Evolutionary conservation across 2,888 invertebrate genomes (phyloP).

Genomic region (Diploptera punctata): DNA sequence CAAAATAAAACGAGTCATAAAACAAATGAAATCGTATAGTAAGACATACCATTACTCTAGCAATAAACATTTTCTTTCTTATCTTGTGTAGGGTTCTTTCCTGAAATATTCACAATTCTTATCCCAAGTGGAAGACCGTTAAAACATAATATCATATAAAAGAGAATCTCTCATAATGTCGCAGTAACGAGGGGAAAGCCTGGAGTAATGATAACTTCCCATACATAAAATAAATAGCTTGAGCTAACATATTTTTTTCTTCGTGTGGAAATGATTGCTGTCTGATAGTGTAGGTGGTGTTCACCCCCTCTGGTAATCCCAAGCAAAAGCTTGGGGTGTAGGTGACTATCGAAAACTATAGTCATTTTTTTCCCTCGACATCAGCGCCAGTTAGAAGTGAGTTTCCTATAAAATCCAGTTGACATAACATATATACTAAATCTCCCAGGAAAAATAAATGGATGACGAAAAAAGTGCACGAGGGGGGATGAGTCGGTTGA

Average conservation of each 20-base stretch:
- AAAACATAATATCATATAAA: constrained; percentile 33
- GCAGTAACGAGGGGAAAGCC: constrained; percentile 8
- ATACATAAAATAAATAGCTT: constrained; percentile 44
- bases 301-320: constrained; percentile 24
- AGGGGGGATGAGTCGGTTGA: neutral
- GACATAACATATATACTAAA: constrained; percentile 39
- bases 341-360: constrained; percentile 38
- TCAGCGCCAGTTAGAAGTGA: constrained; percentile 6
- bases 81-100: no score
- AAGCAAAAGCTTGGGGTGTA: neutral
- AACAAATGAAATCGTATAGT: no score
- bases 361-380: constrained; percentile 29
- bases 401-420: constrained; percentile 34
- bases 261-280: constrained; percentile 40
- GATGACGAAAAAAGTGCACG: constrained; percentile 24
- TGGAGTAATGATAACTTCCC: constrained; percentile 42
- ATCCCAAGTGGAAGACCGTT: constrained; percentile 8
- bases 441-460: constrained; percentile 35
- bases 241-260: constrained; percentile 43
- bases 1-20: no score
- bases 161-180: neutral
- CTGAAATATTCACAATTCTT: no score
- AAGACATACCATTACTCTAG: no score
- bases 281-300: constrained; percentile 31
- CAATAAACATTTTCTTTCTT: no score